These are phyloP conservation scores for Drosophila ambigua DNA, from an alignment of 1,140 invertebrate species.

Conservation along the genomic window DNA sequence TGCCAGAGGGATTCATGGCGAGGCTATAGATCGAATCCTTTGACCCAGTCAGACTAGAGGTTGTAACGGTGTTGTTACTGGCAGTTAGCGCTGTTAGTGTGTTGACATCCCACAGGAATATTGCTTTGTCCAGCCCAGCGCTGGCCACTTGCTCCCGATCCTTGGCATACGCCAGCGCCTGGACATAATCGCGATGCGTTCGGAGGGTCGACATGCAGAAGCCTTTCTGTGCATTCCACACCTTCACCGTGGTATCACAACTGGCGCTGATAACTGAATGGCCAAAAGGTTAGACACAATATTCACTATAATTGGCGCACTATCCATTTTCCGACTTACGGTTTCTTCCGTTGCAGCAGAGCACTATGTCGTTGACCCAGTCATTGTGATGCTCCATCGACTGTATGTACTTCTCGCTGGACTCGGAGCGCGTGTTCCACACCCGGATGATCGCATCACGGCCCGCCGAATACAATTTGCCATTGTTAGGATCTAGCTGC, in stretches of 20 bases:
- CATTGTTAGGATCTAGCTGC: slow-evolving; percentile 94
- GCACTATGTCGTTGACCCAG: slow-evolving; percentile 99
- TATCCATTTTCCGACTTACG: slow-evolving; percentile 85
- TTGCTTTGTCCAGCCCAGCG: slow-evolving; percentile 97
- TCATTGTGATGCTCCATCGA: slow-evolving; percentile 99
- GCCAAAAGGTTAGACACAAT: no score
- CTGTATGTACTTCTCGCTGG: slow-evolving; percentile 93
- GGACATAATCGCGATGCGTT: slow-evolving; percentile 99
- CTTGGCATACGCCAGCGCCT: slow-evolving; percentile 98
- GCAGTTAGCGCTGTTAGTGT: slow-evolving; percentile 98
- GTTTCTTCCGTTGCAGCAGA: slow-evolving; percentile 98
- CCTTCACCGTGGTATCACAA: slow-evolving; percentile 99
- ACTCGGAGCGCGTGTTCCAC: slow-evolving; percentile 92
- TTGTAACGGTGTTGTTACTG: slow-evolving; percentile 99
- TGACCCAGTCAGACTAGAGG: slow-evolving; percentile 97
- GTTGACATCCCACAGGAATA: slow-evolving; percentile 99
- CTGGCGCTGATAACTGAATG: slow-evolving; percentile 97
- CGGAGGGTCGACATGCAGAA: slow-evolving; percentile 99
- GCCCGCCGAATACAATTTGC: slow-evolving; percentile 96
- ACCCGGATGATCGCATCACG: slow-evolving; percentile 99
- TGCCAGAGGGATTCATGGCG: slow-evolving; percentile 98
- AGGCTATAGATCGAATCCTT: slow-evolving; percentile 99
- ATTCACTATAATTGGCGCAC: no score
- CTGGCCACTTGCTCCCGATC: slow-evolving; percentile 97
- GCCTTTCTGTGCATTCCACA: slow-evolving; percentile 99